Conservation (phyloP, 1,140 invertebrate species). For the Tetramorium alpestre region DNA sequence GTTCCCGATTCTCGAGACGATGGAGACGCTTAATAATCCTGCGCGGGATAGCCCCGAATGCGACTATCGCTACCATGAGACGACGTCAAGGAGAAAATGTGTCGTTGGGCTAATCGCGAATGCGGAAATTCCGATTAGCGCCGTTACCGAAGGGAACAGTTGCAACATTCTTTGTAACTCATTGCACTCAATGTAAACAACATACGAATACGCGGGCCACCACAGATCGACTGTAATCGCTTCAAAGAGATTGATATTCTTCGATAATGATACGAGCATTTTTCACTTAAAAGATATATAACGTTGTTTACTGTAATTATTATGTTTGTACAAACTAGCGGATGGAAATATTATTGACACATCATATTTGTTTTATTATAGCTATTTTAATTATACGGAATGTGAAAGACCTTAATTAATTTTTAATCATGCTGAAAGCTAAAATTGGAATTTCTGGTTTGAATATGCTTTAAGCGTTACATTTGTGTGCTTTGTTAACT, state of each 20-base stretch:
- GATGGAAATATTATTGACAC: not conserved
- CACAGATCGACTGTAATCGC: not conserved
- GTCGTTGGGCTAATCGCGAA: constrained; percentile 10
- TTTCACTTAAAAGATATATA: not conserved
- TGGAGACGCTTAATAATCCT: constrained; percentile 48
- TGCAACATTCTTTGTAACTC: not conserved
- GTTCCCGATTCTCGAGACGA: constrained; percentile 31
- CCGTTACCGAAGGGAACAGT: constrained; percentile 29
- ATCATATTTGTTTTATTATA: constrained; percentile 6
- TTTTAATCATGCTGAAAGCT: constrained; percentile 38
- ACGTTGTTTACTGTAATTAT: not conserved
- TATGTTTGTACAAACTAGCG: not conserved
- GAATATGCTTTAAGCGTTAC: not conserved
- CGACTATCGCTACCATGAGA: not conserved
- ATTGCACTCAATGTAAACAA: not conserved
- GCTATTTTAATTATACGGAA: constrained; percentile 16
- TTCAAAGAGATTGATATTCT: not conserved
- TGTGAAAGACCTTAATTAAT: constrained; percentile 37
- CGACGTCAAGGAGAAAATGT: not conserved
- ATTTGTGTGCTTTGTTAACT: not conserved
- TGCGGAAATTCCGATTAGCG: constrained; percentile 7
- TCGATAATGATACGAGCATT: not conserved
- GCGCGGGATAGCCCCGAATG: not conserved
- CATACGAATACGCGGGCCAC: not conserved
- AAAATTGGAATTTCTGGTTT: constrained; percentile 26